Percentiles rank a stretch among this genome's conserved stretches.
Evolutionary conservation across 2,797 vertebrate genomes (phyloP).

Genomic region (Chanos chanos): DNA sequence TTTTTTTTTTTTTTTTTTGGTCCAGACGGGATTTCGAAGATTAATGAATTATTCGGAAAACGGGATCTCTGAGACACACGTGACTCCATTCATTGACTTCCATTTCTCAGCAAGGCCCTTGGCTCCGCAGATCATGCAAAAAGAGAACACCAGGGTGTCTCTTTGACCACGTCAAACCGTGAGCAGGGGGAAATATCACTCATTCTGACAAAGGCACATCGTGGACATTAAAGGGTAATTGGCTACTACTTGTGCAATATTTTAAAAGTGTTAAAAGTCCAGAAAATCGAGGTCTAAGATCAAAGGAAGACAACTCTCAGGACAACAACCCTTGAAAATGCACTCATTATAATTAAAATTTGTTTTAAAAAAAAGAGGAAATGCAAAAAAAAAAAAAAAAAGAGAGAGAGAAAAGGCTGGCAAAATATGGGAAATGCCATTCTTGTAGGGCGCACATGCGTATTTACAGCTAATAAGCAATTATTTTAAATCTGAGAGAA

Average conservation of each 20-base stretch:
- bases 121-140: no score
- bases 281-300: conserved; percentile 47
- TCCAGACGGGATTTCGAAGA: background rate
- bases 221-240: conserved; percentile 68
- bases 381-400: conserved; percentile 19
- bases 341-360: conserved; percentile 55
- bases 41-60: conserved; percentile 12
- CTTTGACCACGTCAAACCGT: conserved; percentile 7
- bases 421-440: background rate
- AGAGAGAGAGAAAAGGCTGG: background rate
- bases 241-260: conserved; percentile 49
- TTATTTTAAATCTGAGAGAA: no score
- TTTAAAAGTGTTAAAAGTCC: conserved; percentile 44
- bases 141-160: background rate
- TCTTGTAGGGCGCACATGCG: background rate
- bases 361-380: conserved; percentile 47
- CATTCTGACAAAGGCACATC: conserved; percentile 60
- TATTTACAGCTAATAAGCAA: no score
- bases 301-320: conserved; percentile 43
- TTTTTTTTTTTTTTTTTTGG: background rate
- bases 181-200: conserved; percentile 53
- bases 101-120: conserved; percentile 11
- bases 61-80: conserved; percentile 8
- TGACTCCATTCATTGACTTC: conserved; percentile 10
- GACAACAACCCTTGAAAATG: conserved; percentile 50